Evolutionary conservation across 2,797 vertebrate genomes (phyloP), one percentile per base, ranked within the genome.

Genomic region (Anableps anableps): DNA sequence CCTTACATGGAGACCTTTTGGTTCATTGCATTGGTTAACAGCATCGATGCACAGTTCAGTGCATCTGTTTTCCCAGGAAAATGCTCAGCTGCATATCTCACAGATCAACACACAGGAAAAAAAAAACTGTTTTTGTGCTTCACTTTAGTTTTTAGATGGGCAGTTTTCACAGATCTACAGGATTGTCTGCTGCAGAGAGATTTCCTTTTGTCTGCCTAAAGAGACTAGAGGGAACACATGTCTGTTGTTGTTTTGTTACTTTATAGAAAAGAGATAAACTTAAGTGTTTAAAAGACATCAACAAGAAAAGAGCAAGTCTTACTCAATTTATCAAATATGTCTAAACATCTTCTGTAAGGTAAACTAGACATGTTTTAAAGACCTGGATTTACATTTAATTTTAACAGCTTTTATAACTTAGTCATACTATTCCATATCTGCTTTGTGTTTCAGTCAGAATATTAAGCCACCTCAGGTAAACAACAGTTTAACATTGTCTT

Each of bases 81-180:
- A 71, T 60, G n/a, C 58, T 68, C 71, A 72, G 79, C 64, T 53
- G 38, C 77, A 53, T 75, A 75, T 72, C 62, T 75, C 23, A 17
- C 38, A 75, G 60, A 60, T 62, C 34, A 60, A 71, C 10, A 74
- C 11, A 66, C 17, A 80, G 1, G 58, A 45, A 72, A 47, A 19
- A 31, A 17, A 55, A 2, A 43, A 36, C 6, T 21, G 83, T 64
- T 45, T 71, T 72, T 70, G 55, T 68, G 76, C 64, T 79, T 80
- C 60, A 79, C 58, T 78, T 78, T 43, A 36, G 68, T 31, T 79
- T 81, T 79, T 68, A 74, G 74, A 45, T n/a, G 29, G 48, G 62
- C 72, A 75, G 10, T 87, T 85, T 91, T 62, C 80, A 77, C 80
- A 80, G 72, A 75, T 82, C 76, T 86, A 72, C 47, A 55, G 81